Evolutionary conservation across 1,140 invertebrate species (phyloP), one percentile per base, ranked within the genome.

Genomic region (Tetraneura akinire): DNA sequence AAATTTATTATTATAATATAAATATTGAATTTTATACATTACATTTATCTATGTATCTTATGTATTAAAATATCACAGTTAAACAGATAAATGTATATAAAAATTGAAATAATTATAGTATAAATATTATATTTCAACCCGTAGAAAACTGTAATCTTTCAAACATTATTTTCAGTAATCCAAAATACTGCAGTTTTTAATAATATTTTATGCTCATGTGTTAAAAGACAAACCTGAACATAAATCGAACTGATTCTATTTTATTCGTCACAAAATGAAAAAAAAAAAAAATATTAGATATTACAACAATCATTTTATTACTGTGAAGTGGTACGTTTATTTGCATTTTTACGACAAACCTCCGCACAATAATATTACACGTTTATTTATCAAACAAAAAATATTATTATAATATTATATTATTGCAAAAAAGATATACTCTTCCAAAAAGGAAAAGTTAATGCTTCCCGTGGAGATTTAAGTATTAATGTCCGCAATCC

Each of bases 361-460:
- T 57, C n/a, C 32, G 32, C 16, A 9, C n/a, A 42, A 76, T 18
- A 42, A 76, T 60, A 57, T 76, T 76, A 42, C 51, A 76, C 53
- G 51, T 57, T 42, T 76, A 76, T 76, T 76, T 76, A 55, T 51
- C 21, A 45, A 76, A 76, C 51, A 57, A 68, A 68, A 37, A n/a
- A n/a, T n/a, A n/a, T n/a, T 68, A 68, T 68, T 68, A 64, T 66
- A 66, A 37, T 53, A 74, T 64, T 32, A 64, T 37, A 55, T 37
- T 68, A 42, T 57, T 42, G 57, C 26, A 32, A n/a, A 57, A 76
- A 76, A 76, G 53, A 76, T 51, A n/a, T 0, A 37, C n/a, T 76
- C 53, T 55, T 76, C 21, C 73, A 76, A 76, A 68, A 76, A 76
- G 73, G 73, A 76, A 76, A 76, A 76, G 73, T 76, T 76, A 76